Conservation (phyloP, 2,888 invertebrate species). For the Dorcus hopei region DNA sequence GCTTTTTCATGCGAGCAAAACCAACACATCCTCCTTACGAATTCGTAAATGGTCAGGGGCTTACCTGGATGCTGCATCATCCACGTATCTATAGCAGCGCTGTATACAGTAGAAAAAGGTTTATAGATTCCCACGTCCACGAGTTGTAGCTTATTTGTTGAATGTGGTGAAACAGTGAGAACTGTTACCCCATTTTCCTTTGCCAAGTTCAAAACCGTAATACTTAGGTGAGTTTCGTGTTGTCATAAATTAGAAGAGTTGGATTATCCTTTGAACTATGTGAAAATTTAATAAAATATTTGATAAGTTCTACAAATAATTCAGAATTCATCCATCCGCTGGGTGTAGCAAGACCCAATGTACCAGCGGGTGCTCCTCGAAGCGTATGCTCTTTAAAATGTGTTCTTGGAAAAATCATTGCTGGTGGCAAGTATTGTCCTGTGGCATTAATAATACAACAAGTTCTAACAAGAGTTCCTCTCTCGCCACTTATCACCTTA, state of each 20-base stretch:
- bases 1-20: too few relatives aligned
- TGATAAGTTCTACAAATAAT: slow-evolving; percentile 36
- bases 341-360: slow-evolving; percentile 37
- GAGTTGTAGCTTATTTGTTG: slow-evolving; percentile 44
- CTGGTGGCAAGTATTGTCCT: slow-evolving; percentile 32
- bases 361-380: slow-evolving; percentile 38
- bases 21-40: too few relatives aligned
- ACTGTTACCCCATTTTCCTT: slow-evolving; percentile 42
- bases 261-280: slow-evolving; percentile 29
- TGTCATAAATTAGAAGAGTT: slow-evolving; percentile 35
- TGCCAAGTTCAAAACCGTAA: slow-evolving; percentile 29
- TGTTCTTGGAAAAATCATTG: slow-evolving; percentile 40
- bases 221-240: slow-evolving; percentile 36
- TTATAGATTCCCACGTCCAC: slow-evolving; percentile 33
- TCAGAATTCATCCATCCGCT: slow-evolving; percentile 42
- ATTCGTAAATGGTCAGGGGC: too few relatives aligned
- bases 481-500: slow-evolving; percentile 39
- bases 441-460: too few relatives aligned
- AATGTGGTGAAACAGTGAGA: slow-evolving; percentile 45
- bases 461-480: slow-evolving; percentile 38
- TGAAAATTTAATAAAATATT: slow-evolving; percentile 38
- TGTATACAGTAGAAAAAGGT: slow-evolving; percentile 19
- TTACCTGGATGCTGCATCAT: too few relatives aligned
- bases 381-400: slow-evolving; percentile 36
- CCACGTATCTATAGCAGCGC: too few relatives aligned